phyloP scores from a whole-genome alignment of 1,140 invertebrate species.

The Trichonephila inaurata region DNA sequence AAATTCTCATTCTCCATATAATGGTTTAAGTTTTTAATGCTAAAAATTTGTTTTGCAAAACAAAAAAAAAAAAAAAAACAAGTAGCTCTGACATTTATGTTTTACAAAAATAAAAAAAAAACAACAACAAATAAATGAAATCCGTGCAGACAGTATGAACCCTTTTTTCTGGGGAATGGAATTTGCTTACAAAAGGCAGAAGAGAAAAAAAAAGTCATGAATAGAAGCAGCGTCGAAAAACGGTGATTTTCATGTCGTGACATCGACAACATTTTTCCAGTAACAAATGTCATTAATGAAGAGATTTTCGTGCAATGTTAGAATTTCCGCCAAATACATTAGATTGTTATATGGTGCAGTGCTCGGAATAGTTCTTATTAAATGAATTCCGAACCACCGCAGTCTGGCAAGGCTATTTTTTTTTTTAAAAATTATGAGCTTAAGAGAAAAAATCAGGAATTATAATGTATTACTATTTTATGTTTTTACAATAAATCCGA shows the following conservation, averaged over 20 bases:
- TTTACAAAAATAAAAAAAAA: neutral
- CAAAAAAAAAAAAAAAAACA: neutral
- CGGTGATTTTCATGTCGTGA: slow-evolving; percentile 10
- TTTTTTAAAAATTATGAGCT: too few relatives aligned
- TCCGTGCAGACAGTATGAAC: neutral
- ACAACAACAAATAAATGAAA: neutral
- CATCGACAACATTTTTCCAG: neutral
- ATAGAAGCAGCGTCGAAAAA: neutral
- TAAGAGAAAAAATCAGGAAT: too few relatives aligned
- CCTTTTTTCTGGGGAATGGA: neutral
- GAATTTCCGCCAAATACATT: neutral
- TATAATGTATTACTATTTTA: too few relatives aligned
- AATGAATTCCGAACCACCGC: neutral
- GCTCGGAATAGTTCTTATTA: neutral
- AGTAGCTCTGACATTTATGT: neutral
- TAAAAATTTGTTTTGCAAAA: neutral
- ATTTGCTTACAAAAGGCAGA: neutral
- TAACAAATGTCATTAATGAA: slow-evolving; percentile 40
- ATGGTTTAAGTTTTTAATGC: neutral
- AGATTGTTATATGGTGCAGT: neutral
- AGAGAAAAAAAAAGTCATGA: neutral
- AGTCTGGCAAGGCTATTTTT: too few relatives aligned
- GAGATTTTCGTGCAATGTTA: neutral
- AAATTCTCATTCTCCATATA: too few relatives aligned
- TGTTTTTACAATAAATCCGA: too few relatives aligned